These are phyloP conservation scores for Anorthoa munda DNA, from an alignment of 2,888 invertebrate genomes.

Conservation along the genomic window DNA sequence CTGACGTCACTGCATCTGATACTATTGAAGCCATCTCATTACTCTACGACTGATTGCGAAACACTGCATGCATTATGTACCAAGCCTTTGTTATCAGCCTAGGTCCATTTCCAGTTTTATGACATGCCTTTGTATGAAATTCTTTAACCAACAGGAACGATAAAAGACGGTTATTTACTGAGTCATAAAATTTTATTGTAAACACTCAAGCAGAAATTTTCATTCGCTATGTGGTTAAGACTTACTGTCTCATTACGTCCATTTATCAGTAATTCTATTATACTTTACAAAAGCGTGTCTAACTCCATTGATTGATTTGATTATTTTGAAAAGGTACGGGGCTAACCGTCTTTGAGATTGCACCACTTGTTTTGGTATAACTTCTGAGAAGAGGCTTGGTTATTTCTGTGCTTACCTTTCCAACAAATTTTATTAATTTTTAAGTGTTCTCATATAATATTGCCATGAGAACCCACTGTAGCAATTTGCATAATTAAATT, in stretches of 20 bases:
- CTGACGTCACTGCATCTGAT: constrained; percentile 69
- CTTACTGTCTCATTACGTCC: constrained; percentile 20
- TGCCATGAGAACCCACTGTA: constrained; percentile 1
- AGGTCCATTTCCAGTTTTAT: constrained; percentile 72
- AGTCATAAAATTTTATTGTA: constrained; percentile 62
- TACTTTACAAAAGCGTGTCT: constrained; percentile 7
- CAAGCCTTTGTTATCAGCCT: constrained; percentile 74
- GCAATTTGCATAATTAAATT: constrained; percentile 47
- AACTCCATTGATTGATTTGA: constrained; percentile 21
- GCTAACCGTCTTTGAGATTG: neutral
- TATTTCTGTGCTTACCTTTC: constrained; percentile 4
- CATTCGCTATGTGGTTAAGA: constrained; percentile 39
- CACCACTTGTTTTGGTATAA: neutral
- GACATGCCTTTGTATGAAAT: constrained; percentile 58
- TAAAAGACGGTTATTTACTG: constrained; percentile 58
- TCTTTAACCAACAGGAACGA: constrained; percentile 54
- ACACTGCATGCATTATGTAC: constrained; percentile 80
- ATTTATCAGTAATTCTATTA: constrained; percentile 27
- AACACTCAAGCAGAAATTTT: constrained; percentile 49
- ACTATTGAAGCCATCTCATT: constrained; percentile 80
- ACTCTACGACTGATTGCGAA: constrained; percentile 79
- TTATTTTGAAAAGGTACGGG: constrained; percentile 11
- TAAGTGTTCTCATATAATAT: constrained; percentile 21
- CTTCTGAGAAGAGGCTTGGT: constrained; percentile 2
- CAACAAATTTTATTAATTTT: neutral